These are phyloP conservation scores for Gulo gulo DNA, from an alignment of 2,113 vertebrate genomes.

Conservation along the genomic window DNA sequence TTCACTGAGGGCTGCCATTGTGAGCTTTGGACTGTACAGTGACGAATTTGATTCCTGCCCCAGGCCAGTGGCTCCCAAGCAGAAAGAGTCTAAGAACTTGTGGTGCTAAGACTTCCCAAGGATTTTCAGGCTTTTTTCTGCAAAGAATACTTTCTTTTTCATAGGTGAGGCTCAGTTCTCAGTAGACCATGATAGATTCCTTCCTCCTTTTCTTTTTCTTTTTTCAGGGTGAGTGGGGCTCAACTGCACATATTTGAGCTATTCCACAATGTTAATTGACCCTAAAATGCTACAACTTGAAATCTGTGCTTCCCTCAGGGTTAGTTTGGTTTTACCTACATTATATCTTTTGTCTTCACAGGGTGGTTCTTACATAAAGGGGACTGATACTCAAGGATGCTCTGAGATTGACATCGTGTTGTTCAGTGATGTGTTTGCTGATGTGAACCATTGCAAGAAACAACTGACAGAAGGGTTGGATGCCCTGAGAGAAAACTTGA, in stretches of 20 bases:
- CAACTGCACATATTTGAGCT: neutral
- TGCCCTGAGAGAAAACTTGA: neutral
- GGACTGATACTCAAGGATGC: neutral
- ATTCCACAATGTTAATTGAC: neutral
- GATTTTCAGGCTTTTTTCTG: neutral
- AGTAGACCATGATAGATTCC: neutral
- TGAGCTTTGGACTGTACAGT: neutral
- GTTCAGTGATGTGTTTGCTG: neutral
- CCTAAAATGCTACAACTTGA: neutral
- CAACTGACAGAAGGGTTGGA: neutral
- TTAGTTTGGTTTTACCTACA: neutral
- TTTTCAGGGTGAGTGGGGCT: fast-evolving
- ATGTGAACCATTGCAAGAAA: neutral
- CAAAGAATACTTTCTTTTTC: neutral
- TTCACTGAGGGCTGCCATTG: neutral
- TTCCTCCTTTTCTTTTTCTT: neutral
- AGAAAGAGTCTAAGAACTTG: neutral
- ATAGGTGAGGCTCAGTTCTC: neutral
- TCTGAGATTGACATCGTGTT: neutral
- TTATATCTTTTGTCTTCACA: neutral
- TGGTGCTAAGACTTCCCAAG: neutral
- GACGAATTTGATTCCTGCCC: neutral
- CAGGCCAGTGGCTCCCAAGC: neutral
- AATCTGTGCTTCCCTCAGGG: neutral
- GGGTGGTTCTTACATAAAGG: neutral